phyloP scores from a whole-genome alignment of 2,888 invertebrate species.

The Mystacides longicornis region DNA sequence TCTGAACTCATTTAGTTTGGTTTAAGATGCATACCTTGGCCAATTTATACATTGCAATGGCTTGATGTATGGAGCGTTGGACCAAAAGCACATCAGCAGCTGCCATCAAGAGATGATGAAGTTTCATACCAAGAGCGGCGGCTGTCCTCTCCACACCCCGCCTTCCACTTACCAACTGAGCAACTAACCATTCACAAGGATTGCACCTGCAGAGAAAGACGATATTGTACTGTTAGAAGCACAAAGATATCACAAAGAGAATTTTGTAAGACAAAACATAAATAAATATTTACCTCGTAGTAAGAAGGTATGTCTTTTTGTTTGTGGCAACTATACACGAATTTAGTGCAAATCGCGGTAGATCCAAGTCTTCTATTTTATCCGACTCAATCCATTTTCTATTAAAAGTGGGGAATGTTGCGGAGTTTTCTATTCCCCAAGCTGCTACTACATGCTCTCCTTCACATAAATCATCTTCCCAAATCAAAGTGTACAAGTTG shows the following conservation, averaged over 20 bases:
- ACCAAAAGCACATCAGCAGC: conserved; percentile 76
- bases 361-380: conserved; percentile 41
- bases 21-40: conserved; percentile 64
- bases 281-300: conserved; percentile 36
- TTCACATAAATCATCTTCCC: conserved; percentile 41
- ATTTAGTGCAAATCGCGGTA: conserved; percentile 42
- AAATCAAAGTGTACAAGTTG: conserved; percentile 33
- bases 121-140: conserved; percentile 39
- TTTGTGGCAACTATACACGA: conserved; percentile 51
- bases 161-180: conserved; percentile 24
- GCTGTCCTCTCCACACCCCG: conserved; percentile 41
- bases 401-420: conserved; percentile 11
- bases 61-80: conserved; percentile 66
- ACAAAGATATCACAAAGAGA: too few relatives aligned
- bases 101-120: conserved; percentile 63
- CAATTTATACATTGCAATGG: conserved; percentile 72
- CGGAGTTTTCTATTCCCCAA: conserved; percentile 18
- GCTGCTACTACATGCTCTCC: conserved; percentile 17
- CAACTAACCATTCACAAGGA: conserved; percentile 45
- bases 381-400: conserved; percentile 39
- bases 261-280: not conserved
- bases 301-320: conserved; percentile 48
- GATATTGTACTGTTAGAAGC: too few relatives aligned
- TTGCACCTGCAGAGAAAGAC: conserved; percentile 35
- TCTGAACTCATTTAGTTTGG: too few relatives aligned